Evolutionary conservation across 2,888 invertebrate genomes (phyloP), one percentile per base, ranked within the genome.

Genomic region (Andrena haemorrhoa): DNA sequence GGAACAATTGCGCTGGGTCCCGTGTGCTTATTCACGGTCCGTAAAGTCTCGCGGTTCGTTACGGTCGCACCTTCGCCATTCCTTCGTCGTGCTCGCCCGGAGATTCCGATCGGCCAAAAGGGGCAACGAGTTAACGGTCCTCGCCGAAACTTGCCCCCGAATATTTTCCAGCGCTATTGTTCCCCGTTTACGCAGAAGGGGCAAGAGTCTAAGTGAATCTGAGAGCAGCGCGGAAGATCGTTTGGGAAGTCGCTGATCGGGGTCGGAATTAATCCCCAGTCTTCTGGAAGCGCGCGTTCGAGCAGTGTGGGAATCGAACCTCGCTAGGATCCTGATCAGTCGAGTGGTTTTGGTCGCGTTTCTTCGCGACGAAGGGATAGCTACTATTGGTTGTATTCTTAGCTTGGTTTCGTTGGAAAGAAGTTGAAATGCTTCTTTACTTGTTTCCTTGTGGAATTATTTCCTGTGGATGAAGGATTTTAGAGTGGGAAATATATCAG

Each of bases 1-100:
- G 80, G 78, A 71, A 82, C 75, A 76, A 85, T 85, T 79, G 87
- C 51, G 29, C 56, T 69, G 68, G 41, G 82, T 75, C 75, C 78
- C 65, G 74, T 70, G 74, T 68, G 78, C 79, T 80, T 75, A 79
- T 88, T 87, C 87, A 87, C 87, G 87, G 84, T 88, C 77, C 86
- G 84, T 75, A 77, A 88, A 86, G 70, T 86, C 82, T 75, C 58
- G 64, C 61, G 70, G 74, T 79, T 79, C 76, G 82, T 79, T 87
- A 75, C 66, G 75, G 63, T 68, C 63, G 70, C 80, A 68, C 72
- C 79, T 86, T 80, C 63, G 71, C 26, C 61, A 33, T 63, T 73
- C 72, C 76, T 71, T 61, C 72, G 70, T 66, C 66, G 71, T 72
- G 41, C 64, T 71, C 51, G 58, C 47, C 68, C 70, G 35, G 10